A percentile compares a stretch with the other conserved stretches of the same genome.
Evolutionary conservation across 2,888 invertebrate species (phyloP).

Genomic region (Drosophila neutralis): DNA sequence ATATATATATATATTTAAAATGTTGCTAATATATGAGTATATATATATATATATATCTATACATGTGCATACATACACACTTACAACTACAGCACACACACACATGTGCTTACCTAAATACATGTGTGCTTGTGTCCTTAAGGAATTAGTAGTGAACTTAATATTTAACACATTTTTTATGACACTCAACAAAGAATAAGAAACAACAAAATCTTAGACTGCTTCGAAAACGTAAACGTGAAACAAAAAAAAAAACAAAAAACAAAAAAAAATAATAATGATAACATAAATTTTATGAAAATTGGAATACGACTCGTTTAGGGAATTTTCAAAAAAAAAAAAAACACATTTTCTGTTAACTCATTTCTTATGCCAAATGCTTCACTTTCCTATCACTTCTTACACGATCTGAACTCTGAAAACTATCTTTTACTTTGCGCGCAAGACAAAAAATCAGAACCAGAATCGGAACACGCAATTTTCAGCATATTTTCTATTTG

Average conservation of each 20-base stretch:
- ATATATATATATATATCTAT: constrained; percentile 28
- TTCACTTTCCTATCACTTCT: constrained; percentile 15
- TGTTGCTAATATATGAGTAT: constrained; percentile 49
- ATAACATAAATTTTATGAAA: constrained; percentile 42
- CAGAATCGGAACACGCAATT: constrained; percentile 28
- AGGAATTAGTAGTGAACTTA: constrained; percentile 53
- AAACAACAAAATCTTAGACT: constrained; percentile 82
- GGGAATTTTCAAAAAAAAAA: constrained; percentile 78
- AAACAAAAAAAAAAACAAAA: constrained; percentile 52
- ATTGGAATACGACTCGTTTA: constrained; percentile 83
- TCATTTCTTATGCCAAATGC: constrained; percentile 13
- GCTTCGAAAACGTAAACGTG: constrained; percentile 79
- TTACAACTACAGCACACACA: background rate
- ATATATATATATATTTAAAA: constrained; percentile 48
- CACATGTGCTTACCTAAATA: constrained; percentile 17
- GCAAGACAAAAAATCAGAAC: constrained; percentile 52
- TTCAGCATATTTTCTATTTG: constrained; percentile 55
- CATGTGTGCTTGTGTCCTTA: constrained; percentile 37
- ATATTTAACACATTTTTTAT: constrained; percentile 66
- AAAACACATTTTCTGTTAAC: constrained; percentile 32
- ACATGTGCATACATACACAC: constrained; percentile 43
- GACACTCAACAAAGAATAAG: constrained; percentile 54
- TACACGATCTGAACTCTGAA: background rate
- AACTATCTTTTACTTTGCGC: constrained; percentile 47
- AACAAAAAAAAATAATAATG: constrained; percentile 31